phyloP scores from a whole-genome alignment of 92 coral and sea anemone genomes.

The Chrysogorgia sp. region DNA sequence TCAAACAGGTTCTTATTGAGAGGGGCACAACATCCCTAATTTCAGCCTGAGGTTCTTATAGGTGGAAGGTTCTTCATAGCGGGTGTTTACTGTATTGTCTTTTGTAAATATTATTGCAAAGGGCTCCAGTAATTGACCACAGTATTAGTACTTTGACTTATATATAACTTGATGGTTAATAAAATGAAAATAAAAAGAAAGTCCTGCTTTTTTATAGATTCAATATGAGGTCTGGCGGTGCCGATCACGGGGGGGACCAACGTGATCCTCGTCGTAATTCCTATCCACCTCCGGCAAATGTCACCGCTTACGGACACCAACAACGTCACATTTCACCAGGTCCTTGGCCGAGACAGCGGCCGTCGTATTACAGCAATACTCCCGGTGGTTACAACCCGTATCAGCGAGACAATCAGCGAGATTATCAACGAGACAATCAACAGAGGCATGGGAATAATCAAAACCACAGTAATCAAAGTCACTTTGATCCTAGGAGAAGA shows the following conservation, averaged over 20 bases:
- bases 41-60: too few species aligned
- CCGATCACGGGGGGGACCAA: too few species aligned
- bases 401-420: conserved; percentile 11
- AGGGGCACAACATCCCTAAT: too few species aligned
- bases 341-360: conserved; percentile 38
- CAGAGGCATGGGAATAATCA: conserved; percentile 4
- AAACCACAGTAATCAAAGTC: background rate
- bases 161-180: too few species aligned
- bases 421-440: conserved; percentile 5
- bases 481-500: conserved; percentile 34
- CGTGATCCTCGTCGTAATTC: conserved; percentile 75
- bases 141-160: too few species aligned
- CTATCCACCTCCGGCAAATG: conserved; percentile 60
- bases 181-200: too few species aligned
- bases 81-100: too few species aligned
- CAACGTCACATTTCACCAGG: conserved; percentile 28
- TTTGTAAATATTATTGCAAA: too few species aligned
- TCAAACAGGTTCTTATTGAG: too few species aligned
- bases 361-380: conserved; percentile 23
- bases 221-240: conserved; percentile 37
- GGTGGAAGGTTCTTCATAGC: too few species aligned
- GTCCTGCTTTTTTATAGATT: conserved; percentile 1
- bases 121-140: too few species aligned
- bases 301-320: conserved; percentile 30
- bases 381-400: conserved; percentile 44